Evolutionary conservation across 2,797 vertebrate genomes (phyloP).

Genomic region (Uromys caudimaculatus): DNA sequence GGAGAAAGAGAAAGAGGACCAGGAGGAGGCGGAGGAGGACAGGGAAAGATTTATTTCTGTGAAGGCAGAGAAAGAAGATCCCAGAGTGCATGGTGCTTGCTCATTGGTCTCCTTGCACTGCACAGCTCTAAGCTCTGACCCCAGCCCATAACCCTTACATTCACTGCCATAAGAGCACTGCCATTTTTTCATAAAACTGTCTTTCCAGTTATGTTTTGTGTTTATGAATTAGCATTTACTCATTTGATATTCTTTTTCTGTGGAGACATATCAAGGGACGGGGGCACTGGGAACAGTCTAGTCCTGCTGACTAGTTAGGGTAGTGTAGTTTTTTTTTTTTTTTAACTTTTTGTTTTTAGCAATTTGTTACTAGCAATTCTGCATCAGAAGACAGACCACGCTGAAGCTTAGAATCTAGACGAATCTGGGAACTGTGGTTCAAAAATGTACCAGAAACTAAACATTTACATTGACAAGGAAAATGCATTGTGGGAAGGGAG

Average conservation of each 20-base stretch:
- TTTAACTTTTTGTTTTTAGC: slow-evolving; percentile 19
- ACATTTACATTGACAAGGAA: slow-evolving; percentile 31
- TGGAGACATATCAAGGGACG: neutral
- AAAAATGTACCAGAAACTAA: slow-evolving; percentile 5
- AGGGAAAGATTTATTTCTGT: neutral
- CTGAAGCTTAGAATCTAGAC: neutral
- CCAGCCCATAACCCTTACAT: neutral
- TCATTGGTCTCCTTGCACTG: neutral
- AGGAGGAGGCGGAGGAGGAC: too few species aligned
- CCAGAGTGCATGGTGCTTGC: neutral
- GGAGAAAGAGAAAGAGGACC: too few species aligned
- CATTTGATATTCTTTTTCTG: neutral
- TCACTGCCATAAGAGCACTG: neutral
- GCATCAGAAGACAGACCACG: neutral
- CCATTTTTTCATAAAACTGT: neutral
- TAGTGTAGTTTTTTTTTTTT: slow-evolving; percentile 13
- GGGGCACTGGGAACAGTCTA: neutral
- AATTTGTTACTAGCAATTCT: slow-evolving; percentile 26
- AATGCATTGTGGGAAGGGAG: neutral
- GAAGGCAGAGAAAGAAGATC: neutral
- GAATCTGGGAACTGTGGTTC: neutral
- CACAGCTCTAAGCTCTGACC: neutral
- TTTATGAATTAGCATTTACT: neutral
- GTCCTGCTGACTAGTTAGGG: neutral
- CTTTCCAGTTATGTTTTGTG: neutral